phyloP scores from a whole-genome alignment of 2,113 vertebrate species.

The Anoura caudifer region DNA sequence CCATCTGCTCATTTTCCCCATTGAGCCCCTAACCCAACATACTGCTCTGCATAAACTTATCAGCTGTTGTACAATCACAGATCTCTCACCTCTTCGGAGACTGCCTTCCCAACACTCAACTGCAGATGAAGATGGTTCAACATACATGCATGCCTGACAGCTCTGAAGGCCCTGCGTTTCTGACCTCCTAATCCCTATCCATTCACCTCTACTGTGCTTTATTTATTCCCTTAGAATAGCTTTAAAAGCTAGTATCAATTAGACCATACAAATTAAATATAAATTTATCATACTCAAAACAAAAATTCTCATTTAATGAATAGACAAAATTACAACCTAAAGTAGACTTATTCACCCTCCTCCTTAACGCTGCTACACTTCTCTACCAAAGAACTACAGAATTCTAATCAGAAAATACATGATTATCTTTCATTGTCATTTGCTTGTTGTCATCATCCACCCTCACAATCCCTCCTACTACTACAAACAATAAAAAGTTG shows the following conservation, averaged over 20 bases:
- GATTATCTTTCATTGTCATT: neutral
- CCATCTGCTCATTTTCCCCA: neutral
- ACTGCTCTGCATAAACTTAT: neutral
- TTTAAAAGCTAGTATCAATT: neutral
- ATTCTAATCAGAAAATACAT: neutral
- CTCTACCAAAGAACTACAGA: neutral
- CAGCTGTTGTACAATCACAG: neutral
- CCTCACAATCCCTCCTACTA: neutral
- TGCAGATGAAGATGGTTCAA: neutral
- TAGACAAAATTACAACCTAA: neutral
- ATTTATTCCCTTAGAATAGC: neutral
- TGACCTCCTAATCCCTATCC: neutral
- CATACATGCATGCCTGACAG: neutral
- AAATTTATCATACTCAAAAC: neutral
- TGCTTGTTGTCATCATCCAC: neutral
- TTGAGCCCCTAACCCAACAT: neutral
- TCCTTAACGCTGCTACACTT: neutral
- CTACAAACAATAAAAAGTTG: neutral
- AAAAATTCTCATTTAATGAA: conserved; percentile 5
- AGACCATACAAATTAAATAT: neutral
- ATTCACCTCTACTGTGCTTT: neutral
- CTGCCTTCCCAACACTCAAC: neutral
- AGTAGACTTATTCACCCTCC: neutral
- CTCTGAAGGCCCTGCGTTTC: neutral
- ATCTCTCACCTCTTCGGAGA: neutral